Conservation (phyloP, 2,113 vertebrate genomes). For the Clinocottus analis region DNA sequence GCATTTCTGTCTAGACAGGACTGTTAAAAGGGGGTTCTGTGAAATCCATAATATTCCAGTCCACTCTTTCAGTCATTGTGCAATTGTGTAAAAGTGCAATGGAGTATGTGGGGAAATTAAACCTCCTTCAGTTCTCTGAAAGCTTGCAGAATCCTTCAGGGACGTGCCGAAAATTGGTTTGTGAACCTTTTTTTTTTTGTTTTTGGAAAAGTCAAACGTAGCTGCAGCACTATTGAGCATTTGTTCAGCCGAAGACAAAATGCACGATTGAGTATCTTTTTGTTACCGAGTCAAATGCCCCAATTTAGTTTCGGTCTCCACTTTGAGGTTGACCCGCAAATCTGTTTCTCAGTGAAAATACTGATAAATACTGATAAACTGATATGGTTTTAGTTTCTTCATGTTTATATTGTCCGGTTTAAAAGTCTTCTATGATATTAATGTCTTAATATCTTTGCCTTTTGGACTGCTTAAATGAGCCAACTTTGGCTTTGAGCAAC, state of each 20-base stretch:
- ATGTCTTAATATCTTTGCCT: neutral
- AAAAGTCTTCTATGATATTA: neutral
- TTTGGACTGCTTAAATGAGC: neutral
- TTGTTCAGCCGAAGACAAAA: neutral
- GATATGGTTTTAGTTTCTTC: neutral
- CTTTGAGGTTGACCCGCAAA: neutral
- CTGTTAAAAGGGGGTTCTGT: neutral
- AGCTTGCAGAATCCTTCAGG: neutral
- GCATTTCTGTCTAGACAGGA: slow-evolving; percentile 7
- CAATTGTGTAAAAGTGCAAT: slow-evolving; percentile 15
- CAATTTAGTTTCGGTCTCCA: neutral
- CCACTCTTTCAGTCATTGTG: neutral
- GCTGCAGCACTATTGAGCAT: neutral
- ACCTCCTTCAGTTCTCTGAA: neutral
- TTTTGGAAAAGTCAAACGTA: neutral
- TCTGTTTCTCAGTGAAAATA: neutral
- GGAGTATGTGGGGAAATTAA: neutral
- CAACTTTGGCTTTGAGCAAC: neutral
- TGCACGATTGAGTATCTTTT: neutral
- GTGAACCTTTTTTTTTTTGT: neutral
- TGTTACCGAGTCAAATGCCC: neutral
- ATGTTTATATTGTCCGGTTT: neutral
- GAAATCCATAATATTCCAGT: neutral
- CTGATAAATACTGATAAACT: too few species aligned
- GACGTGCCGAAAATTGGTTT: neutral